These are phyloP conservation scores for Hirtodrosophila confusa DNA, from an alignment of 2,888 invertebrate species.

Conservation along the genomic window DNA sequence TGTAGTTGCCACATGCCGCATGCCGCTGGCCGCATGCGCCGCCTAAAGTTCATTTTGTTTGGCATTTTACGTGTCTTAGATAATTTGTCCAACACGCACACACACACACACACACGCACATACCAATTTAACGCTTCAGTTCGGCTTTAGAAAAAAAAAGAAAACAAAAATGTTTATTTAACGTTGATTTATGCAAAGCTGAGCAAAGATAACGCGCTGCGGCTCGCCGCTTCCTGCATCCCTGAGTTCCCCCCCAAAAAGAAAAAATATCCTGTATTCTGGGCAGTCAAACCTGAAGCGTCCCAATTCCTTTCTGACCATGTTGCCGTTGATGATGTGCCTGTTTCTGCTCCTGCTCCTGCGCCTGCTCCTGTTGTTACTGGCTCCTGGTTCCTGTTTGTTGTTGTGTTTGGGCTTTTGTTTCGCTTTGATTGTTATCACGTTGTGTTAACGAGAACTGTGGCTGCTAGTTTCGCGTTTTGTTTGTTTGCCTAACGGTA, in stretches of 20 bases:
- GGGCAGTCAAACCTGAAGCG: conserved; percentile 17
- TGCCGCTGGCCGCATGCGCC: conserved; percentile 24
- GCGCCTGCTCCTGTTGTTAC: conserved; percentile 24
- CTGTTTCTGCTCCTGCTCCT: conserved; percentile 36
- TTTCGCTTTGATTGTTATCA: conserved; percentile 70
- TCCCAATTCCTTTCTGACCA: conserved; percentile 33
- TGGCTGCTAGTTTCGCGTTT: conserved; percentile 56
- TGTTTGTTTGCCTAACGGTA: conserved; percentile 40
- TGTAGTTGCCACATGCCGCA: conserved; percentile 21
- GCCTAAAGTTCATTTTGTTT: conserved; percentile 64
- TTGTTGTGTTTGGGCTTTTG: conserved; percentile 63
- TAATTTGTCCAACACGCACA: conserved; percentile 56
- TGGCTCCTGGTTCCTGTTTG: conserved; percentile 29
- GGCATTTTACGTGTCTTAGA: conserved; percentile 57
- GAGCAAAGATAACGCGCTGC: conserved; percentile 65
- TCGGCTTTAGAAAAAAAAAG: conserved; percentile 46
- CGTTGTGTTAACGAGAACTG: conserved; percentile 58
- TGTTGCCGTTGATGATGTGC: conserved; percentile 35
- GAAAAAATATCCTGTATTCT: conserved; percentile 11
- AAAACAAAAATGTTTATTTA: conserved; percentile 35
- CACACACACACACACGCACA: conserved; percentile 16
- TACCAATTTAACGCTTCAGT: conserved; percentile 75
- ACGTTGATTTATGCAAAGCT: conserved; percentile 75
- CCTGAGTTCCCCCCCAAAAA: background rate
- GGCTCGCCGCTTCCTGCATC: conserved; percentile 47